These are phyloP conservation scores for Taphrorychus bicolor DNA, from an alignment of 2,888 invertebrate species.

Conservation along the genomic window DNA sequence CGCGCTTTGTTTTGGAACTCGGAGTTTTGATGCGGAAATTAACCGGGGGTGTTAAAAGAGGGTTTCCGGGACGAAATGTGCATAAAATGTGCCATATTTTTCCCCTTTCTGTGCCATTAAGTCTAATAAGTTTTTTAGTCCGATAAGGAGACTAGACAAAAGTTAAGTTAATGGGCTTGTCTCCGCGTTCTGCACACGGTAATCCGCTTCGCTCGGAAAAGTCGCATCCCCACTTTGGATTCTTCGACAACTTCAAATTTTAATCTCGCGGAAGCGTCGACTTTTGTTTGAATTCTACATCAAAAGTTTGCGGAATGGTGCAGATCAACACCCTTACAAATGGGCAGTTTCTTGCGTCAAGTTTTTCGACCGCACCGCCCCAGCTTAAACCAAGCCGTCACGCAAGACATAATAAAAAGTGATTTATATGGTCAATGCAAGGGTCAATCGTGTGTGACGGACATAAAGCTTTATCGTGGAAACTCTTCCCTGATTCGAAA, in stretches of 20 bases:
- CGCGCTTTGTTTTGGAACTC: conserved; percentile 23
- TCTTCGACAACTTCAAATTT: conserved; percentile 7
- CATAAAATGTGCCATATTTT: neutral
- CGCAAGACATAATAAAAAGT: neutral
- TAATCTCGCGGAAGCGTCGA: neutral
- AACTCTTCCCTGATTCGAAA: neutral
- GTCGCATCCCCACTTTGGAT: conserved; percentile 1
- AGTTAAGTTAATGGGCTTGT: neutral
- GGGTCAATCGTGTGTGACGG: neutral
- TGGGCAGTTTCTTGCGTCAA: neutral
- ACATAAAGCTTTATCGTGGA: neutral
- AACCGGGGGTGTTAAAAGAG: conserved; percentile 1
- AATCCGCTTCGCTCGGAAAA: conserved; percentile 7
- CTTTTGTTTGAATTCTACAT: neutral
- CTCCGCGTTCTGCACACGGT: conserved; percentile 4
- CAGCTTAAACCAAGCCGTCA: neutral
- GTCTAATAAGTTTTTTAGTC: neutral
- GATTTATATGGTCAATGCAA: conserved; percentile 2
- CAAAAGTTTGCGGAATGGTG: neutral
- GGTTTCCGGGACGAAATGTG: neutral
- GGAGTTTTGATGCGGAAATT: conserved; percentile 25
- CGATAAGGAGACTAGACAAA: neutral
- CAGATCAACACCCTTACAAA: neutral
- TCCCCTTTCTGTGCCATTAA: neutral
- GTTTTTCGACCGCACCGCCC: too few relatives aligned